Conservation (phyloP, 2,888 invertebrate species). For the Marronus borbonicus region DNA sequence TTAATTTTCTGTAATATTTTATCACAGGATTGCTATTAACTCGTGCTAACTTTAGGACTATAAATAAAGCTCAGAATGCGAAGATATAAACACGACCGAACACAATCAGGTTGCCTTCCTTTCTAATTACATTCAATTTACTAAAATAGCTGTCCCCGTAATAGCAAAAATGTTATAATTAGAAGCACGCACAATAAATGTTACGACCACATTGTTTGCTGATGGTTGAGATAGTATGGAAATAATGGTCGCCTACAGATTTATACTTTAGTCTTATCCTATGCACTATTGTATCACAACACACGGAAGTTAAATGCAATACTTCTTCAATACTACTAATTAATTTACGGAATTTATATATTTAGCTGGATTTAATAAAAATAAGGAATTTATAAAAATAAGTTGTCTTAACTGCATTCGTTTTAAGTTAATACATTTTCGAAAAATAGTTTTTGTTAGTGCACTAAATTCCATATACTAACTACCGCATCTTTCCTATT, state of each 20-base stretch:
- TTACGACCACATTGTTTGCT: conserved; percentile 26
- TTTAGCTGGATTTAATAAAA: too few relatives aligned
- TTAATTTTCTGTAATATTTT: conserved; percentile 12
- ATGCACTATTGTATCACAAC: too few relatives aligned
- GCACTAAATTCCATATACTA: too few relatives aligned
- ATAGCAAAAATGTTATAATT: conserved; percentile 44
- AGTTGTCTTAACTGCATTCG: too few relatives aligned
- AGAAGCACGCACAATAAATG: conserved; percentile 38
- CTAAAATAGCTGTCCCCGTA: conserved; percentile 37
- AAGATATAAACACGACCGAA: conserved; percentile 11
- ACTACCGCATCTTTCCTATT: too few relatives aligned
- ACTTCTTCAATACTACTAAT: too few relatives aligned
- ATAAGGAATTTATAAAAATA: too few relatives aligned
- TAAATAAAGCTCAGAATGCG: conserved; percentile 5
- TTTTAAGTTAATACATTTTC: too few relatives aligned
- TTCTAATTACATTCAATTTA: conserved; percentile 38
- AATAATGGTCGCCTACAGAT: conserved; percentile 21
- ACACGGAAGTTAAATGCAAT: too few relatives aligned
- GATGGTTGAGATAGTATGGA: conserved; percentile 14
- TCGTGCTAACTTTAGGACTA: conserved; percentile 4
- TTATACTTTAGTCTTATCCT: conserved; percentile 8
- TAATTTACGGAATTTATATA: too few relatives aligned
- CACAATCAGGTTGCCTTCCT: neutral
- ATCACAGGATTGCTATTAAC: neutral
- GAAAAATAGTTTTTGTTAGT: too few relatives aligned